These are phyloP conservation scores for Nomada flava DNA, from an alignment of 2,888 invertebrate species.

Conservation along the genomic window DNA sequence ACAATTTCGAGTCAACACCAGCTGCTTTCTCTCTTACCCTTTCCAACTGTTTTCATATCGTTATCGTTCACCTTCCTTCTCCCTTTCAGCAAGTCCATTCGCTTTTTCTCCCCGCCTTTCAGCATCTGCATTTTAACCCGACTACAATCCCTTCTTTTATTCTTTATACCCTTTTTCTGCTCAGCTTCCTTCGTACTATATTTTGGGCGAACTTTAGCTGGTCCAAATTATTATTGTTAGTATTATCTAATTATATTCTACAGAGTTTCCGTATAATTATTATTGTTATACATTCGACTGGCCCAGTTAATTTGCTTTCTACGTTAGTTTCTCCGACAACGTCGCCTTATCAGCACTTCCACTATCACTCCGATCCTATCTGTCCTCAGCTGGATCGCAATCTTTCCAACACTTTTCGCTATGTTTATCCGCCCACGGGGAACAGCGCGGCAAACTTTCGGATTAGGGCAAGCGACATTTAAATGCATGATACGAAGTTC, in stretches of 20 bases:
- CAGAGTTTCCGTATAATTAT: too few species aligned
- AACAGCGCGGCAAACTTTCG: constrained; percentile 26
- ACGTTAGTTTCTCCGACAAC: too few species aligned
- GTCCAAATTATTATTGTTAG: too few species aligned
- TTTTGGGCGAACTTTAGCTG: too few species aligned
- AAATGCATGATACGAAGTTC: constrained; percentile 51
- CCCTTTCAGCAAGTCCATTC: background rate
- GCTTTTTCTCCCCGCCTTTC: constrained; percentile 3
- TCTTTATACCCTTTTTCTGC: background rate
- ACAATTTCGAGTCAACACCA: constrained; percentile 35
- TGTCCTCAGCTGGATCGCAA: background rate
- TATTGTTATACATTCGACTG: too few species aligned
- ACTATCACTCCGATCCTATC: background rate
- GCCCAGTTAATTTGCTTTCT: too few species aligned
- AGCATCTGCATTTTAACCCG: background rate
- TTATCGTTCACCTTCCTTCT: background rate
- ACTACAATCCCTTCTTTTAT: background rate
- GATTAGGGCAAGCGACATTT: constrained; percentile 44
- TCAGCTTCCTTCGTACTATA: background rate
- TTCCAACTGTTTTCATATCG: constrained; percentile 25
- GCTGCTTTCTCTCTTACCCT: constrained; percentile 32
- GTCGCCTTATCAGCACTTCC: background rate
- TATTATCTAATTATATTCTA: too few species aligned
- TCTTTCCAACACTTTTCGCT: constrained; percentile 13
- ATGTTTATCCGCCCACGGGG: constrained; percentile 51